Conservation (phyloP, 2,888 invertebrate genomes). For the Drosophila putrida region DNA sequence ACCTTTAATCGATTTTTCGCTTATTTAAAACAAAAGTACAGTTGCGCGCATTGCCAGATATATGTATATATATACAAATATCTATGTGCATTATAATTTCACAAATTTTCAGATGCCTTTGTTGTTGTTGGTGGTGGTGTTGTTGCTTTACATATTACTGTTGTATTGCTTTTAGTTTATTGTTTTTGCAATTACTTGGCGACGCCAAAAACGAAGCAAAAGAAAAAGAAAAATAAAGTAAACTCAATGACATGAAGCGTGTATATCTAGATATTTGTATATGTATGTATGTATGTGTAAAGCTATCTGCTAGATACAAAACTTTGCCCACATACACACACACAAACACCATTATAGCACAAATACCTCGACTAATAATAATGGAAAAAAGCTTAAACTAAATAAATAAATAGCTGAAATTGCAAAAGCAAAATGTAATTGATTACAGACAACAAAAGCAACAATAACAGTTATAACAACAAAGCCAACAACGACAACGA, state of each 20-base stretch:
- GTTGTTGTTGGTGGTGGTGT: slow-evolving; percentile 21
- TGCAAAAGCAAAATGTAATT: slow-evolving; percentile 81
- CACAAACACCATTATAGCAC: slow-evolving; percentile 30
- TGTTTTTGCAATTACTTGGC: slow-evolving; percentile 79
- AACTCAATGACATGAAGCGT: slow-evolving; percentile 64
- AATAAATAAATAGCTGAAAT: slow-evolving; percentile 81
- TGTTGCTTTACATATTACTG: slow-evolving; percentile 72
- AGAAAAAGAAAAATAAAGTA: slow-evolving; percentile 54
- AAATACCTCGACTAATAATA: slow-evolving; percentile 73
- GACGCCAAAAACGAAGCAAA: slow-evolving; percentile 59
- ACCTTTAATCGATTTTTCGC: slow-evolving; percentile 83
- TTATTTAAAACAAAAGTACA: slow-evolving; percentile 82
- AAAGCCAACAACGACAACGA: slow-evolving; percentile 24
- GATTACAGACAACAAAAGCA: slow-evolving; percentile 66
- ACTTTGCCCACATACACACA: slow-evolving; percentile 42
- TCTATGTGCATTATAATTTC: slow-evolving; percentile 65
- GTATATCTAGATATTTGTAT: slow-evolving; percentile 24
- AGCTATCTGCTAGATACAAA: slow-evolving; percentile 76
- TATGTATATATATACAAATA: neutral
- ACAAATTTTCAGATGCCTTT: slow-evolving; percentile 69
- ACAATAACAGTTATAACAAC: slow-evolving; percentile 1
- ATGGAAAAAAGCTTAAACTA: slow-evolving; percentile 77
- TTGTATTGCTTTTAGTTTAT: slow-evolving; percentile 80
- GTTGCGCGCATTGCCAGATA: slow-evolving; percentile 62
- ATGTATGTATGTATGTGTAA: slow-evolving; percentile 8